Conservation (phyloP, 2,113 vertebrate genomes). For the Tenebrosternarchus preto region DNA sequence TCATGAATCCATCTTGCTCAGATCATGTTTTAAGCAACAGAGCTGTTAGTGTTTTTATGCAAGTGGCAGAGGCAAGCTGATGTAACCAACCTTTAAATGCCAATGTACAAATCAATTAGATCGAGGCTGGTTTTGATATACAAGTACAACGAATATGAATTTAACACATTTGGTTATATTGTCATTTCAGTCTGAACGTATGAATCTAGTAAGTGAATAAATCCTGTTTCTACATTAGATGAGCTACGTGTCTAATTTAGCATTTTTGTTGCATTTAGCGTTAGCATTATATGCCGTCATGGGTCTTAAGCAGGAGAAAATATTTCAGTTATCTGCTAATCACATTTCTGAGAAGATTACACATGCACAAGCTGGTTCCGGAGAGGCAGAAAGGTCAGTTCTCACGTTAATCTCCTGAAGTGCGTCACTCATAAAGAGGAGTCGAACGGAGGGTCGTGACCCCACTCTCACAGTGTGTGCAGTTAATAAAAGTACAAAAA, state of each 20-base stretch:
- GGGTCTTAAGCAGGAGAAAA: not conserved
- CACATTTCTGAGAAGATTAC: not conserved
- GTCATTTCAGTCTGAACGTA: not conserved
- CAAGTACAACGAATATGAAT: no score
- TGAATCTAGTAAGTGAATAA: not conserved
- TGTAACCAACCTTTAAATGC: no score
- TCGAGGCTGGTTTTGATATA: no score
- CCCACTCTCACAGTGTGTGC: not conserved
- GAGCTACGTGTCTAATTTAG: not conserved
- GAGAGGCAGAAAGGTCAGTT: not conserved
- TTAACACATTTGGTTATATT: no score
- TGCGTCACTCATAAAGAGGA: not conserved
- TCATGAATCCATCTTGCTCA: not conserved
- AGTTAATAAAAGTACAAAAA: no score
- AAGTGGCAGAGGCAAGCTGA: no score
- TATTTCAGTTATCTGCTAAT: constrained; percentile 8
- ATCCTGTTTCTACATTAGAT: not conserved
- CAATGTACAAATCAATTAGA: no score
- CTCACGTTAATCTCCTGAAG: not conserved
- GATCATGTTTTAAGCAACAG: not conserved
- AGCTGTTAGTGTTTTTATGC: not conserved
- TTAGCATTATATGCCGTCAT: not conserved
- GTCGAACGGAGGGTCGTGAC: not conserved
- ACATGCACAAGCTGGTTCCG: not conserved
- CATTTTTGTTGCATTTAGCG: not conserved